Evolutionary conservation across 2,888 invertebrate genomes (phyloP).

Genomic region (Cinara cedri): DNA sequence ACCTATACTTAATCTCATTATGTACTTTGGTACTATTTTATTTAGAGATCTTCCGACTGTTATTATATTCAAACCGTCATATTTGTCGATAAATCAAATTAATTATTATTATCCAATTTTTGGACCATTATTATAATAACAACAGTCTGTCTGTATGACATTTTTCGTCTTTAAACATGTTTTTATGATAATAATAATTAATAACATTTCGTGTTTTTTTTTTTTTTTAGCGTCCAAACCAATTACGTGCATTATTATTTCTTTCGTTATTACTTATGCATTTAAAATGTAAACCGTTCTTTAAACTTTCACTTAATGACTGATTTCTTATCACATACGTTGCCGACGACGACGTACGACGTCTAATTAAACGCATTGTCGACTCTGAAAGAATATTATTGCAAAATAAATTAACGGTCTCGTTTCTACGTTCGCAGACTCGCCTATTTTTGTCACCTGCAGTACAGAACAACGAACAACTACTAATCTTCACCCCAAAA

Average conservation of each 20-base stretch:
- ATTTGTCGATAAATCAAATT: too few species aligned
- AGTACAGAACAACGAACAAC: too few species aligned
- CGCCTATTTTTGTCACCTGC: not conserved
- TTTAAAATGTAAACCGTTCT: not conserved
- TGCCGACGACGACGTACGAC: too few species aligned
- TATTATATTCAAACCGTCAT: too few species aligned
- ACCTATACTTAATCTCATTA: too few species aligned
- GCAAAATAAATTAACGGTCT: conserved; percentile 9
- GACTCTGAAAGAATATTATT: not conserved
- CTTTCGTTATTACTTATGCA: not conserved
- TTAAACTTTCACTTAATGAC: conserved; percentile 18
- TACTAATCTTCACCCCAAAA: too few species aligned
- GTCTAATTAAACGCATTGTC: conserved; percentile 20
- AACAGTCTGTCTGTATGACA: too few species aligned
- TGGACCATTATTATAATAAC: too few species aligned
- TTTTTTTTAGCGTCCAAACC: not conserved
- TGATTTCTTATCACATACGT: not conserved
- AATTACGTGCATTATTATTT: not conserved
- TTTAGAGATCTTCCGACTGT: too few species aligned
- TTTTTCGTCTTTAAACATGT: too few species aligned
- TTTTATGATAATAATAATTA: not conserved
- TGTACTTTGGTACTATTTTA: too few species aligned
- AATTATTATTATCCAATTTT: too few species aligned
- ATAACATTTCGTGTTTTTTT: not conserved
- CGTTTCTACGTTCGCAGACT: not conserved